Conservation (phyloP, 2,888 invertebrate genomes). For the Crocallis elinguaria region DNA sequence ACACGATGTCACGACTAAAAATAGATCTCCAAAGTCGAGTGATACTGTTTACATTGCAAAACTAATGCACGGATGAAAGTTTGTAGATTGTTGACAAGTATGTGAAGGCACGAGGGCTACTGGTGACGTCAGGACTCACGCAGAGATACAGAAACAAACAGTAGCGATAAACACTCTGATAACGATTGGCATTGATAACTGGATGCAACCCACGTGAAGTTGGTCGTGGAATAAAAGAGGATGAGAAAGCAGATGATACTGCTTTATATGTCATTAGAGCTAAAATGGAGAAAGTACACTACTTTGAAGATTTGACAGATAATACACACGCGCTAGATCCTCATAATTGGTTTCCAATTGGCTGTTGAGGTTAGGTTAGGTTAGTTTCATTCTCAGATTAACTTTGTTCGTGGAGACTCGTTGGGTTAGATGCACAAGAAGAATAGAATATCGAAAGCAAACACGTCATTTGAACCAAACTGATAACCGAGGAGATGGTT, state of each 20-base stretch:
- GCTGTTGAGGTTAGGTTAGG: slow-evolving; percentile 38
- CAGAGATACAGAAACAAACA: slow-evolving; percentile 77
- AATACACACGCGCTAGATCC: slow-evolving; percentile 2
- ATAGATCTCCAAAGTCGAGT: slow-evolving; percentile 66
- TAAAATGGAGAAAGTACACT: neutral
- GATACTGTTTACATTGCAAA: slow-evolving; percentile 68
- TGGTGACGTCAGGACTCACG: slow-evolving; percentile 67
- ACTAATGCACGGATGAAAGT: slow-evolving; percentile 59
- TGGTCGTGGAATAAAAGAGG: slow-evolving; percentile 8
- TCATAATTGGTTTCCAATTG: neutral
- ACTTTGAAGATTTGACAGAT: neutral
- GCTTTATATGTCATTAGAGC: neutral
- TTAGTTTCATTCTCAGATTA: slow-evolving; percentile 21
- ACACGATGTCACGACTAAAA: slow-evolving; percentile 74
- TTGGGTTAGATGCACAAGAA: slow-evolving; percentile 10
- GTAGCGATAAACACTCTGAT: slow-evolving; percentile 74
- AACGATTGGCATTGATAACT: slow-evolving; percentile 72
- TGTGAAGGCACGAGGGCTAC: slow-evolving; percentile 33
- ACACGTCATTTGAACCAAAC: slow-evolving; percentile 9
- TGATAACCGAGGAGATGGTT: neutral
- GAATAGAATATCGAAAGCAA: neutral
- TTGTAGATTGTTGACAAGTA: slow-evolving; percentile 32
- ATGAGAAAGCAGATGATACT: slow-evolving; percentile 1
- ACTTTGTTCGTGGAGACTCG: neutral
- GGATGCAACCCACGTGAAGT: slow-evolving; percentile 59